phyloP scores from a whole-genome alignment of 2,113 vertebrate species.

The Limnothrissa miodon region DNA sequence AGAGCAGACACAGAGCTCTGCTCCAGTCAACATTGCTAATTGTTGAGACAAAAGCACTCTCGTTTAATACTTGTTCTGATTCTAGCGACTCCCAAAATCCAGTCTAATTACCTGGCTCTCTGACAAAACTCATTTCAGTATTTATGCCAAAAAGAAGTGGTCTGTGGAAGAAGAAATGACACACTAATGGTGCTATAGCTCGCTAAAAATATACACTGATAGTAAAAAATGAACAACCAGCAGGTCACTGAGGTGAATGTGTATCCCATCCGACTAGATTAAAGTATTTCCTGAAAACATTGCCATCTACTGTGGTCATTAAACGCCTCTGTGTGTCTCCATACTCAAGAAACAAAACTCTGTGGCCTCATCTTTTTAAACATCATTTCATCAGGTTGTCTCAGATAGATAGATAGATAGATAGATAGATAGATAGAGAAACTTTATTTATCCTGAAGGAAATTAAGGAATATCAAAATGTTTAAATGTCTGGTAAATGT shows the following conservation, averaged over 20 bases:
- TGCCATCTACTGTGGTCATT: slow-evolving; percentile 4
- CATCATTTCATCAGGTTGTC: neutral
- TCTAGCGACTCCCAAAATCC: neutral
- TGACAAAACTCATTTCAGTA: neutral
- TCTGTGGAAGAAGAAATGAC: too few species aligned
- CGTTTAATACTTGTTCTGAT: neutral
- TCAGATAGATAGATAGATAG: too few species aligned
- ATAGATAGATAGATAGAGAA: too few species aligned
- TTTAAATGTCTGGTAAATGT: neutral
- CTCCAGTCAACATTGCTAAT: neutral
- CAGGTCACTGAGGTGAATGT: neutral
- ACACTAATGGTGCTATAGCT: too few species aligned
- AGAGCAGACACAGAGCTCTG: slow-evolving; percentile 9
- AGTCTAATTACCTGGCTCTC: neutral
- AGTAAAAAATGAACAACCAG: neutral
- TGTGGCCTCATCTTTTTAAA: neutral
- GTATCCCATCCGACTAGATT: neutral
- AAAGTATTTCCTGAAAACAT: neutral
- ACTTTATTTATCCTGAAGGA: too few species aligned
- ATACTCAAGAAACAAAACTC: neutral
- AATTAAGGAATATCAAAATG: too few species aligned
- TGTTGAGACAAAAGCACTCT: neutral
- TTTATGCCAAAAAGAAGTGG: neutral
- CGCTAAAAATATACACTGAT: too few species aligned
- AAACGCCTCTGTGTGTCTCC: neutral